Evolutionary conservation across 1,140 invertebrate genomes (phyloP).

Genomic region (Globodera rostochiensis): DNA sequence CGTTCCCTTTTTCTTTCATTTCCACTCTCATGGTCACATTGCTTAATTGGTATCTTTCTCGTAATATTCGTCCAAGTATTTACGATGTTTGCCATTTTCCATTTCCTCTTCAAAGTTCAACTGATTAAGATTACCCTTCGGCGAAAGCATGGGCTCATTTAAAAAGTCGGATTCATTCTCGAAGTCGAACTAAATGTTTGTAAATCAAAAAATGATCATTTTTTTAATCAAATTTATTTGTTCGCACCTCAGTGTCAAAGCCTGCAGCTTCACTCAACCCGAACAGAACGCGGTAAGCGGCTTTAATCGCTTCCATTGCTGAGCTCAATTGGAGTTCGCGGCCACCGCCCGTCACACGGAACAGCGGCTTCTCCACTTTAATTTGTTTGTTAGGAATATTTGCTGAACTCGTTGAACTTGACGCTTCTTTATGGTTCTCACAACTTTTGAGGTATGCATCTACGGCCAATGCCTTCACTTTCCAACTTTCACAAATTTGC

Average conservation of each 20-base stretch:
- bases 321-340: neutral
- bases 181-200: no score
- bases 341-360: neutral
- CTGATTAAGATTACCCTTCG: no score
- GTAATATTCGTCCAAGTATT: no score
- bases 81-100: no score
- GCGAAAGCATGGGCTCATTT: no score
- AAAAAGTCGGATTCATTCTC: no score
- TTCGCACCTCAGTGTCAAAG: neutral
- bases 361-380: neutral
- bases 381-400: neutral
- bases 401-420: neutral
- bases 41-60: no score
- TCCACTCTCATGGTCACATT: no score
- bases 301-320: neutral
- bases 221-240: neutral
- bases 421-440: neutral
- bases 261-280: neutral
- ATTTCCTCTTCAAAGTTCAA: no score
- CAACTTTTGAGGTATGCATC: neutral
- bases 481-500: neutral
- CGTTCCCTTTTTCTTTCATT: no score
- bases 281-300: neutral
- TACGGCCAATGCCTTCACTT: neutral
- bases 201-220: no score